Evolutionary conservation across 2,888 invertebrate species (phyloP).

Genomic region (Drosophila longiperda): DNA sequence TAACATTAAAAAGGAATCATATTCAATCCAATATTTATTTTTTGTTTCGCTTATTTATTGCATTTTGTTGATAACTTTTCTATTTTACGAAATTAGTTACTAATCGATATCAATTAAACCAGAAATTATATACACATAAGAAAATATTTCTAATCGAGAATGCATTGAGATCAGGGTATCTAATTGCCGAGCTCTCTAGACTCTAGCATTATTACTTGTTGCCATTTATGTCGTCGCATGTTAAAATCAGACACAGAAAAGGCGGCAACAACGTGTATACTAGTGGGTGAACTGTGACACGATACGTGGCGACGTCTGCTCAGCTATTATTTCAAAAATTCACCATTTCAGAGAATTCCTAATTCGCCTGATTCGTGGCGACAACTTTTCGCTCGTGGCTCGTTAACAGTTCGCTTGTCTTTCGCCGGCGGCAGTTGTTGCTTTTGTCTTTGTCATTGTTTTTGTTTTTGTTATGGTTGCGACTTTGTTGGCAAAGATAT

Average conservation of each 20-base stretch:
- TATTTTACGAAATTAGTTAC: neutral
- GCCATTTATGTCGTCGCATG: neutral
- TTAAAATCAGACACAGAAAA: neutral
- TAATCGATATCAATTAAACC: neutral
- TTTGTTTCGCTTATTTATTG: neutral
- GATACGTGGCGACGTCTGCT: neutral
- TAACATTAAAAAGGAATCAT: neutral
- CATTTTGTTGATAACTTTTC: neutral
- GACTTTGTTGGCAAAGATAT: slow-evolving; percentile 27
- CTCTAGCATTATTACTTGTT: neutral
- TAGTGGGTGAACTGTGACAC: slow-evolving; percentile 22
- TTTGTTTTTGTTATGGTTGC: slow-evolving; percentile 4
- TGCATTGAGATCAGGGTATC: neutral
- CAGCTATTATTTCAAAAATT: slow-evolving; percentile 11
- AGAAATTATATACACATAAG: neutral
- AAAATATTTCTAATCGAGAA: neutral
- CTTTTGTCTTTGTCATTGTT: neutral
- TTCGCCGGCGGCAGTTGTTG: slow-evolving; percentile 18
- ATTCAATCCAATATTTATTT: neutral
- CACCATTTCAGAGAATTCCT: neutral
- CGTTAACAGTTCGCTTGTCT: slow-evolving; percentile 34
- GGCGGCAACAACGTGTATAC: neutral
- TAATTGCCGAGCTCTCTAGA: neutral
- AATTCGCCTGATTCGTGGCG: slow-evolving; percentile 7
- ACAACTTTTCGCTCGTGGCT: slow-evolving; percentile 24